Conservation (phyloP, 2,797 vertebrate genomes). For the Columba guinea region DNA sequence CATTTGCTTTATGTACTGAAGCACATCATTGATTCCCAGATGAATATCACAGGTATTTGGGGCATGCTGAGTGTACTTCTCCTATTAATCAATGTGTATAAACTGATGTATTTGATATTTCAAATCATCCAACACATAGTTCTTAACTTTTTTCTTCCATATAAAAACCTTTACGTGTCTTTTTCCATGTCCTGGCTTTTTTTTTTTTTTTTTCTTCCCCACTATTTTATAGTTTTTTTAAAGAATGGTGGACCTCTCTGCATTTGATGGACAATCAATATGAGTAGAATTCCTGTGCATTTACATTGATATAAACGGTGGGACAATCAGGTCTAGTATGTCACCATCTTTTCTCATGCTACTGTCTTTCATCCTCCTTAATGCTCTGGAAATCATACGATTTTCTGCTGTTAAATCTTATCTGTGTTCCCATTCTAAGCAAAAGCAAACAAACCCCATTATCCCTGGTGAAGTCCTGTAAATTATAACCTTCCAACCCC, state of each 20-base stretch:
- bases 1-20: not conserved
- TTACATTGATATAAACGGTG: not conserved
- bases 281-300: not conserved
- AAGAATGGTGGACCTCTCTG: not conserved
- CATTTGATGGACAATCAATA: not conserved
- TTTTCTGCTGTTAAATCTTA: not conserved
- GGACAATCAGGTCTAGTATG: not conserved
- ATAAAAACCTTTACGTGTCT: not conserved
- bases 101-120: not conserved
- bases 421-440: not conserved
- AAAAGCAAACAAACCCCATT: slow-evolving; percentile 1
- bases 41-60: not conserved
- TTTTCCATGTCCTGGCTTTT: not conserved
- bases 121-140: not conserved
- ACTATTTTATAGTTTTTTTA: not conserved
- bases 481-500: not conserved
- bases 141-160: not conserved
- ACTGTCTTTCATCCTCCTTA: not conserved
- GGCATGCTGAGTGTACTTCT: not conserved
- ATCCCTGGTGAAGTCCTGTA: not conserved
- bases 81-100: not conserved
- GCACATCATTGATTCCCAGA: not conserved
- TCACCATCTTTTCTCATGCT: not conserved
- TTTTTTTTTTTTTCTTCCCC: too few relatives aligned
- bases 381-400: not conserved